Conservation (phyloP, 1,140 invertebrate species). For the Chironomus striatipennis region DNA sequence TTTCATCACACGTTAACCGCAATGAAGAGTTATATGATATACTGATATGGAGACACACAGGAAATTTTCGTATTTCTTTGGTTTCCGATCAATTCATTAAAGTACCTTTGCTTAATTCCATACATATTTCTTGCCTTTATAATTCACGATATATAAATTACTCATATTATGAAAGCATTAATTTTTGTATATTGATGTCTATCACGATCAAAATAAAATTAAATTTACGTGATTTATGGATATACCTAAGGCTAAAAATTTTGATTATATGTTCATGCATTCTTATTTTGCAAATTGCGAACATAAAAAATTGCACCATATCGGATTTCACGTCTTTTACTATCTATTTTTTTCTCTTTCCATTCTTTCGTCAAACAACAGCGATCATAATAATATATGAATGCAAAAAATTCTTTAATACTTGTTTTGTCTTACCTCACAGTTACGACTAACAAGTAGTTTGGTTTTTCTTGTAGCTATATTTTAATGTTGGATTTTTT, state of each 20-base stretch:
- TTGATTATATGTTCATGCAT: background rate
- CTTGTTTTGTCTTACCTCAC: no score
- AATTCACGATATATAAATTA: no score
- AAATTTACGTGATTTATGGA: background rate
- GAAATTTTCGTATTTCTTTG: background rate
- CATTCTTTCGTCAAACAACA: no score
- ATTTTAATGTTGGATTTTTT: no score
- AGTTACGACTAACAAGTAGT: no score
- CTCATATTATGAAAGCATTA: no score
- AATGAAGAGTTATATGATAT: background rate
- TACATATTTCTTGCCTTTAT: no score
- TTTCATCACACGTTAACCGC: slow-evolving; percentile 2
- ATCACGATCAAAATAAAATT: no score
- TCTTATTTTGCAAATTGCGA: background rate
- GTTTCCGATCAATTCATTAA: background rate
- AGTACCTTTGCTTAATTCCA: background rate
- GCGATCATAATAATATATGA: no score
- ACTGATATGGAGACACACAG: slow-evolving; percentile 5
- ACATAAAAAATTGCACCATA: background rate
- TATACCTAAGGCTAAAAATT: background rate
- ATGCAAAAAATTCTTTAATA: no score
- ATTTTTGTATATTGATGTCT: no score
- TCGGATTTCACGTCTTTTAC: background rate
- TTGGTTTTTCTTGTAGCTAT: no score
- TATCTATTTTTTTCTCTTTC: background rate